Base-by-base conservation (phyloP, 2,888 invertebrate species). In the Harpalus rufipes region DNA sequence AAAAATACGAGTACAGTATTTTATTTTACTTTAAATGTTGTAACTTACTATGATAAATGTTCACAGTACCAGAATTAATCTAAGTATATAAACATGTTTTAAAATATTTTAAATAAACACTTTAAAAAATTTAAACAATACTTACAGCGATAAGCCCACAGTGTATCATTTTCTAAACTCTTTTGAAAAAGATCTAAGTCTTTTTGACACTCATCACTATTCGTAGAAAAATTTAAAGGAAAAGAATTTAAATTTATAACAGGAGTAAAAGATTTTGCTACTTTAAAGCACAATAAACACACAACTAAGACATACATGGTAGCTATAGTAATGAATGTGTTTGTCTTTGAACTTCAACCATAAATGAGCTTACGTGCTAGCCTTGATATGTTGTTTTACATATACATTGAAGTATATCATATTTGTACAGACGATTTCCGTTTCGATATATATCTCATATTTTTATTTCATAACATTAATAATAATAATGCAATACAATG, bases 101-200 rank as follows among this genome's bases (percentile, higher is more conserved):
- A 18, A 59, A 59, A 18, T 59, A 18, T 59, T 56, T 61, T 8
- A 21, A 21, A 63, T 21, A n/a, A 68, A 32, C 1, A 32, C 32
- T 32, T 32, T 4, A 32, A 32, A 32, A 32, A 32, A 0, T 32
- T 1, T 4, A 32, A 32, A 32, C 32, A 32, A 65, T 78, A 84
- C 84, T 84, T 84, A 84, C 84, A 16, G 21, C 78, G 21, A 56
- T 84, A 84, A 7, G 84, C 84, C 84, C 84, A 84, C 12, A 84
- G 56, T 25, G 84, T 84, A 25, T 51, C 63, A 65, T 84, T 84
- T 51, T 63, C 18, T 12, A 84, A 63, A 78, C 63, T 84, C 4
- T 61, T 5, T 39, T 16, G 10, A n/a, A 84, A 51, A 8, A 84
- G 7, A n/a, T 84, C 65, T 16, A 61, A n/a, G 63, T 84, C n/a